Percentiles rank a stretch among this genome's conserved stretches.
Conservation (phyloP, 2,888 invertebrate genomes). For the Rhagonycha lutea region DNA sequence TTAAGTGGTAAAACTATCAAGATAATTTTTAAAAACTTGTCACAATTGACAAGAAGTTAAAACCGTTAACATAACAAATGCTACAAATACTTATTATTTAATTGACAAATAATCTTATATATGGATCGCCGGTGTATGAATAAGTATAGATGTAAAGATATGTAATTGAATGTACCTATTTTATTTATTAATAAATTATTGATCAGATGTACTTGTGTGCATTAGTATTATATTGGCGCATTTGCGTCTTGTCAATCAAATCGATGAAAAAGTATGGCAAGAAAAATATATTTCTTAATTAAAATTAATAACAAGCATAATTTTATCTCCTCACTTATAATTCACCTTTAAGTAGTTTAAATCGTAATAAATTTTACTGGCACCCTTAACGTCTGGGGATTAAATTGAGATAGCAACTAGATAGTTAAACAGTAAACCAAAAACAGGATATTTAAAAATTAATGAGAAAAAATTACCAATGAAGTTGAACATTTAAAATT, state of each 20-base stretch:
- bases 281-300: no score
- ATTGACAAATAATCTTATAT: not conserved
- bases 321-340: not conserved
- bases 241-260: not conserved
- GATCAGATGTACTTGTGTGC: not conserved
- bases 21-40: not conserved
- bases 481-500: constrained; percentile 1
- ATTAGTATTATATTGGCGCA: not conserved
- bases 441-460: not conserved
- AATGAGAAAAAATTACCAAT: not conserved
- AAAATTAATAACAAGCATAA: no score
- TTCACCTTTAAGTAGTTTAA: not conserved
- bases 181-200: not conserved
- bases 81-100: not conserved
- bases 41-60: not conserved
- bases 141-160: not conserved
- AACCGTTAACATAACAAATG: not conserved
- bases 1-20: not conserved
- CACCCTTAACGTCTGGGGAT: not conserved
- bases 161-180: not conserved
- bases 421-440: not conserved
- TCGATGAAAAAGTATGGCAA: not conserved
- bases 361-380: not conserved
- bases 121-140: not conserved
- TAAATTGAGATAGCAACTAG: not conserved